Evolutionary conservation across 2,888 invertebrate genomes (phyloP), one percentile per base, ranked within the genome.

Genomic region (Meteorus colon): DNA sequence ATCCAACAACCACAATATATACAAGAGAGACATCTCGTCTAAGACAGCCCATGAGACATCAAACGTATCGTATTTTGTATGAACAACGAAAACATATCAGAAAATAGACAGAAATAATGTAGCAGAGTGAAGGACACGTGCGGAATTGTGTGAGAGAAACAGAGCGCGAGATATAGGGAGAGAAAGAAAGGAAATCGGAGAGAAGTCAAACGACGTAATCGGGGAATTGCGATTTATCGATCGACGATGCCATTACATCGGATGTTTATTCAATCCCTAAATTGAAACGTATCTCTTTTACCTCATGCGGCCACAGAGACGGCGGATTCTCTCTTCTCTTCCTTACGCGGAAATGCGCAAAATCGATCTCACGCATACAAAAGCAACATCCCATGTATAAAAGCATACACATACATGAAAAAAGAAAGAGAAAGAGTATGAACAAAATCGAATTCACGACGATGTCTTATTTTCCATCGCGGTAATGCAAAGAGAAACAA

Each of bases 271-370:
- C 85, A 84, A 84, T 84, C 83, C 83, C 78, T 84, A 84, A 84
- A 86, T 87, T 86, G 86, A 86, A 85, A 85, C 84, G 85, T 86
- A 84, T 84, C 81, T 81, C 80, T 81, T 81, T 80, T 80, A 80
- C 80, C 81, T 83, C 80, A 59, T 60, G 31, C 69, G 31, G 31
- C 37, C 55, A 70, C 72, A 51, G 51, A 68, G 62, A 48, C 72
- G 67, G 72, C 76, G 76, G 72, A 72, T 72, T 72, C 67, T 67
- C 76, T 76, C 71, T 76, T 72, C 76, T 76, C 76, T 76, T 76
- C 76, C 76, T 76, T 76, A 76, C 76, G 63, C 72, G 76, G 72
- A 76, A 76, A 73, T 73, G 76, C 72, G 76, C 72, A 76, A 76
- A 76, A 76, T 76, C 76, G 68, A 76, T 76, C 67, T 65, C 75